Percentiles rank a stretch among this genome's conserved stretches.
These are phyloP conservation scores for Ips typographus DNA, from an alignment of 1,140 invertebrate species.

Conservation along the genomic window DNA sequence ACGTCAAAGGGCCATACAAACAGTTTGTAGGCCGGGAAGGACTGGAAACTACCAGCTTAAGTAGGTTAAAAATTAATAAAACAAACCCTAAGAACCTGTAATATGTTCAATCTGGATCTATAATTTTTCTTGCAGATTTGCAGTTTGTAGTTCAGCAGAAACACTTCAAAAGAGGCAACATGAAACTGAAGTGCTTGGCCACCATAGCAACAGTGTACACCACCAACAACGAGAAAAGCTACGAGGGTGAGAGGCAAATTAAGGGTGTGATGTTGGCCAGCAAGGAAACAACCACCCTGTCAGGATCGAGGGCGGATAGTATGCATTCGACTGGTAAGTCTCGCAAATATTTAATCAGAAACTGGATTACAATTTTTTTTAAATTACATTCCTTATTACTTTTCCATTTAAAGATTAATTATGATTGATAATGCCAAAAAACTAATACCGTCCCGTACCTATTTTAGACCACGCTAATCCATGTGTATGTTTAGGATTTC, in stretches of 20 bases:
- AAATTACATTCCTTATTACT: too few relatives aligned
- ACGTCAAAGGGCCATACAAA: slow-evolving; percentile 54
- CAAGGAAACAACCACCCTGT: slow-evolving; percentile 57
- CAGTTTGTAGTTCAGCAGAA: slow-evolving; percentile 73
- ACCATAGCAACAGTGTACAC: slow-evolving; percentile 82
- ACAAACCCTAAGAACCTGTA: not conserved
- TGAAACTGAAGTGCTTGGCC: slow-evolving; percentile 85
- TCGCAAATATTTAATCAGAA: not conserved
- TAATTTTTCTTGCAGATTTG: slow-evolving; percentile 44
- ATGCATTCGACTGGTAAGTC: slow-evolving; percentile 55
- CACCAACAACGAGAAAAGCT: slow-evolving; percentile 80
- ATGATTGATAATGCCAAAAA: too few relatives aligned
- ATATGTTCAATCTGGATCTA: too few relatives aligned
- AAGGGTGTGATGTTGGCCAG: slow-evolving; percentile 66
- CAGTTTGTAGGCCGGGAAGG: slow-evolving; percentile 57
- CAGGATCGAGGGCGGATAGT: slow-evolving; percentile 57
- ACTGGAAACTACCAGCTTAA: slow-evolving; percentile 66
- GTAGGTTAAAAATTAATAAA: not conserved
- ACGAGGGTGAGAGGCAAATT: slow-evolving; percentile 67
- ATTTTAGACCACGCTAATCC: too few relatives aligned
- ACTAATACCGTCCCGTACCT: too few relatives aligned
- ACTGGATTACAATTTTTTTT: not conserved
- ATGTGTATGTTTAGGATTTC: too few relatives aligned
- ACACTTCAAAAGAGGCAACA: slow-evolving; percentile 78
- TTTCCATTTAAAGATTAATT: too few relatives aligned